Conservation (phyloP, 2,888 invertebrate species). For the Epirrhoe tristata region DNA sequence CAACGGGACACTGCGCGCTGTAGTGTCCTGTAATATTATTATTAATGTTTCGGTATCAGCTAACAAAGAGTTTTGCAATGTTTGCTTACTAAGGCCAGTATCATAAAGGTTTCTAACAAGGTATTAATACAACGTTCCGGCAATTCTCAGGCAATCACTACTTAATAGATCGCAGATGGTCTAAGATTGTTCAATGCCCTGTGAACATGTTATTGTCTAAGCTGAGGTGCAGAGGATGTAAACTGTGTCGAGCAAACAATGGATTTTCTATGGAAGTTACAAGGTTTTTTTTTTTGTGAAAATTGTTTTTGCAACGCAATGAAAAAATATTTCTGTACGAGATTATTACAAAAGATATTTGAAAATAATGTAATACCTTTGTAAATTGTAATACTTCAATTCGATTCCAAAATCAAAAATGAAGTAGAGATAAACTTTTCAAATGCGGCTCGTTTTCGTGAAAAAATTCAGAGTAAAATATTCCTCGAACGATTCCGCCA, state of each 20-base stretch:
- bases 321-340: not conserved
- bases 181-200: conserved; percentile 42
- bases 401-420: not conserved
- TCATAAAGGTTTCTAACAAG: not conserved
- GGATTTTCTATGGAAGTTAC: conserved; percentile 30
- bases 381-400: too few relatives aligned
- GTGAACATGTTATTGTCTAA: conserved; percentile 37
- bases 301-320: not conserved
- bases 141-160: conserved; percentile 38
- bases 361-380: not conserved
- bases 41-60: too few relatives aligned
- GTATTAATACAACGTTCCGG: conserved; percentile 22
- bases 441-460: not conserved
- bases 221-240: conserved; percentile 35
- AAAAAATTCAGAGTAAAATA: conserved; percentile 23
- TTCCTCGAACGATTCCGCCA: conserved; percentile 12
- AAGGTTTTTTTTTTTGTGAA: conserved; percentile 9
- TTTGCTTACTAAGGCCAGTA: not conserved
- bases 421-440: not conserved
- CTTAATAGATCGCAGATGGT: conserved; percentile 43
- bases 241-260: conserved; percentile 40
- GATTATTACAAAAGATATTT: not conserved
- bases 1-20: too few relatives aligned
- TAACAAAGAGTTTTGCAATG: not conserved
- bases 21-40: too few relatives aligned